Base-by-base conservation (phyloP, 2,797 vertebrate species). In the Leptodactylus fallax region DNA sequence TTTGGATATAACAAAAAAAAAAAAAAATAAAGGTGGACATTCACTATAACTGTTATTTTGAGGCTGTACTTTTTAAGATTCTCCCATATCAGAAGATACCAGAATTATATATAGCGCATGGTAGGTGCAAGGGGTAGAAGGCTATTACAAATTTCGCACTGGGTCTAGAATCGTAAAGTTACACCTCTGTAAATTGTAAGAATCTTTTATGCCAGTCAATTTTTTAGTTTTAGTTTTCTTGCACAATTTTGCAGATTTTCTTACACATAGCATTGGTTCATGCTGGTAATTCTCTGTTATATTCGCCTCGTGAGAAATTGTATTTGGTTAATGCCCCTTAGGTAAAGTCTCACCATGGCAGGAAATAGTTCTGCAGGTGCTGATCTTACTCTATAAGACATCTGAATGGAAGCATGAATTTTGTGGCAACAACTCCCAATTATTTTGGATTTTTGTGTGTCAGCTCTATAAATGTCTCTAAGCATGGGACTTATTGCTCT, bases 261-360 rank as follows among this genome's bases (percentile, higher is more conserved):
- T 25, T 23, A 21, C 74, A 78, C 79, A 63, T 79, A 63, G 61
- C 60, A 61, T 7, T 60, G 27, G 86, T 13, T 79, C 55, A 60
- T 71, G 56, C 45, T 80, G 87, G 23, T 72, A 84, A 80, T 74
- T 80, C 63, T 81, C 87, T 80, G 82, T 85, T 72, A 85, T 85
- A 78, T 88, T 65, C 27, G 67, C 71, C 81, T 69, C 55, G 23
- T 67, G 45, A 81, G 56, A 85, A 60, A 65, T 76, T 76, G 74
- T 88, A 88, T 85, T 81, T 81, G 74, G 83, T 77, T 85, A 88
- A 88, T 79, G 83, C 87, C 83, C 78, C 77, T 81, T 85, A 85
- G 84, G 87, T 81, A 81, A 88, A 85, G 83, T 81, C 55, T 81
- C 77, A 63, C 21, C 56, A 21, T 65, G 83, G 67, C 87, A 85